These are phyloP conservation scores for Hirtodrosophila histrioides DNA, from an alignment of 2,888 invertebrate genomes.

Conservation along the genomic window DNA sequence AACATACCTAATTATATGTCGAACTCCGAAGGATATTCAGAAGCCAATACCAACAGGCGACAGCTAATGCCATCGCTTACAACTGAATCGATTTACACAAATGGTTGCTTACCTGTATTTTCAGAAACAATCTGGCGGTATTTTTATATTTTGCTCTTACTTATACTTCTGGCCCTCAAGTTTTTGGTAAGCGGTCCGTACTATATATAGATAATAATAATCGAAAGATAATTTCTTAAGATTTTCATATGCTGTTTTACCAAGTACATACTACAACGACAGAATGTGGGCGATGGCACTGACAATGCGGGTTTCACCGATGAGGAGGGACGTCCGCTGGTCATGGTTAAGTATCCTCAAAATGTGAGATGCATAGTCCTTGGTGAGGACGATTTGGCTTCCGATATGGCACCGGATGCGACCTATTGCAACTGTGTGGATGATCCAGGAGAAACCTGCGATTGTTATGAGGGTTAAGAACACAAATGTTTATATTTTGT, in stretches of 20 bases:
- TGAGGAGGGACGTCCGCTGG: constrained; percentile 72
- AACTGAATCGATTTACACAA: constrained; percentile 66
- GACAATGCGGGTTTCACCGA: constrained; percentile 61
- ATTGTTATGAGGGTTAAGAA: constrained; percentile 22
- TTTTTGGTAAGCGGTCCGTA: constrained; percentile 59
- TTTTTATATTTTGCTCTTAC: constrained; percentile 58
- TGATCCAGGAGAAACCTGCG: constrained; percentile 27
- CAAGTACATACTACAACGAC: constrained; percentile 68
- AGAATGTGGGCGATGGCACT: constrained; percentile 50
- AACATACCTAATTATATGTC: constrained; percentile 60
- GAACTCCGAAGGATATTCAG: constrained; percentile 1
- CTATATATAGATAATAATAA: background rate
- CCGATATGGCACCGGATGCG: constrained; percentile 56
- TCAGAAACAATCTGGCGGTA: constrained; percentile 45
- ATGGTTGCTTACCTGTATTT: constrained; percentile 72
- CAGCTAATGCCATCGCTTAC: constrained; percentile 54
- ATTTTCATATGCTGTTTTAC: constrained; percentile 62
- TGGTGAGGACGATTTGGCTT: constrained; percentile 69
- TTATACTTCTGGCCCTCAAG: constrained; percentile 58
- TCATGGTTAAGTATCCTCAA: constrained; percentile 74
- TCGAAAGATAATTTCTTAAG: background rate
- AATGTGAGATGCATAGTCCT: constrained; percentile 73
- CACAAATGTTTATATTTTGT: constrained; percentile 21
- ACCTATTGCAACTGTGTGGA: constrained; percentile 55
- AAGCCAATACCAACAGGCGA: constrained; percentile 6